phyloP scores from a whole-genome alignment of 2,888 invertebrate genomes.

The Hypsopygia costalis region DNA sequence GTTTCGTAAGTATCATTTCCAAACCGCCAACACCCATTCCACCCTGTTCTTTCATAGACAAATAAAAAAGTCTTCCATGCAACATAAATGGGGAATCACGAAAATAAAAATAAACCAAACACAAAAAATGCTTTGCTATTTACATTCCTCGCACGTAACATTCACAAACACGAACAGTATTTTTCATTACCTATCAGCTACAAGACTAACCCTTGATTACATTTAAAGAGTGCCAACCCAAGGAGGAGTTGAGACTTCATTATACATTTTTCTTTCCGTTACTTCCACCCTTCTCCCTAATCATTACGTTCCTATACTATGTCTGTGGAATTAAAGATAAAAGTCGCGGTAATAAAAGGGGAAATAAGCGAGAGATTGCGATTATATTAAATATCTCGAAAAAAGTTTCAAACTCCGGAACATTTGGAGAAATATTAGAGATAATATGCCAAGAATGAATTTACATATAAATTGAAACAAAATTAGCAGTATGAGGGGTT shows the following conservation, averaged over 20 bases:
- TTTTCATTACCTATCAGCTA: constrained; percentile 27
- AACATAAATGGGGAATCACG: background rate
- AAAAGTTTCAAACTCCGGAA: constrained; percentile 10
- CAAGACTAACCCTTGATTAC: constrained; percentile 46
- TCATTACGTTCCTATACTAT: constrained; percentile 52
- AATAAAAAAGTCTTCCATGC: background rate
- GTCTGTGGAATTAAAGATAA: constrained; percentile 58
- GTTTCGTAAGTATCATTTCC: no score
- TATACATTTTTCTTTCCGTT: constrained; percentile 52
- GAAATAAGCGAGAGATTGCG: constrained; percentile 46
- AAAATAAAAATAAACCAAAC: background rate
- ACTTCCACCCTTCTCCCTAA: constrained; percentile 43
- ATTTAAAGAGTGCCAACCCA: constrained; percentile 41
- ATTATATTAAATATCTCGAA: constrained; percentile 46
- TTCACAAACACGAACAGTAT: constrained; percentile 2
- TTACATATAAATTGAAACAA: constrained; percentile 55
- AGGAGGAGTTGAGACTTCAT: constrained; percentile 50
- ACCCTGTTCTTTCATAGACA: no score
- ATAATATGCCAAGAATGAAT: constrained; percentile 34
- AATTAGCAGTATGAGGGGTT: constrained; percentile 44
- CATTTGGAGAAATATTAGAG: background rate
- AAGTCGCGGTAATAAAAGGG: constrained; percentile 51
- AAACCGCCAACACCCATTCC: no score
- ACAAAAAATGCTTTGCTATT: background rate
- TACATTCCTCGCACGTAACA: background rate